Evolutionary conservation across 2,113 vertebrate species (phyloP), one percentile per base, ranked within the genome.

Genomic region (Lepidothrix coronata): DNA sequence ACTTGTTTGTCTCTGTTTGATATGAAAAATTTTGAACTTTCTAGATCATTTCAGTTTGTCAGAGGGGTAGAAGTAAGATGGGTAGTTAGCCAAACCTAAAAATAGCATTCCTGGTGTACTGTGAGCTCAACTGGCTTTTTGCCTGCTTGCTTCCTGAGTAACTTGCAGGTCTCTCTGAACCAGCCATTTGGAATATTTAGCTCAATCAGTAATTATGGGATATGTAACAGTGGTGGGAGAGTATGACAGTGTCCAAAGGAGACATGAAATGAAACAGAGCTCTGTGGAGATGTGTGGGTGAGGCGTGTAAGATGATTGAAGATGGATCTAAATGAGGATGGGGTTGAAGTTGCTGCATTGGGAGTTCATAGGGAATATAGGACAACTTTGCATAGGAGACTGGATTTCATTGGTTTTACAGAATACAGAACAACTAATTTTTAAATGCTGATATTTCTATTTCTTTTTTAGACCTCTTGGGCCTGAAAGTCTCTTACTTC

Each of bases 401-500:
- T 63, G 44, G 11, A 43, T 90, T 82, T 93, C 22, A 9, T 11
- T 76, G 28, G 31, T 80, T 46, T 51, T 80, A 13, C 25, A 52
- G 24, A 68, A 57, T 48, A 74, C 21, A 35, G 52, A 85, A 16
- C 23, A 63, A 49, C 15, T 90, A 1, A 51, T 84, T 67, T 59
- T 75, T 85, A 88, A 88, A 58, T 83, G 18, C 25, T 81, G 11
- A 25, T 90, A 11, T 95, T 21, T 97, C 87, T 91, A 1, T 96
- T 93, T 91, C 67, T 91, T 96, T 94, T 94, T 84, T 98, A 99
- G 99, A 97, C 98, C 99, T 51, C 97, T 99, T 89, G 99, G 99
- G 65, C 99, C 99, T 86, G 99, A 99, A 98, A 99, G 99, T 97
- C 97, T 99, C 88, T 98, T 99, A 96, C 99, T 99, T 96, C 98